Percentiles rank a stretch among this genome's conserved stretches.
These are phyloP conservation scores for Lissonota sp. DNA, from an alignment of 2,888 invertebrate genomes.

Conservation along the genomic window DNA sequence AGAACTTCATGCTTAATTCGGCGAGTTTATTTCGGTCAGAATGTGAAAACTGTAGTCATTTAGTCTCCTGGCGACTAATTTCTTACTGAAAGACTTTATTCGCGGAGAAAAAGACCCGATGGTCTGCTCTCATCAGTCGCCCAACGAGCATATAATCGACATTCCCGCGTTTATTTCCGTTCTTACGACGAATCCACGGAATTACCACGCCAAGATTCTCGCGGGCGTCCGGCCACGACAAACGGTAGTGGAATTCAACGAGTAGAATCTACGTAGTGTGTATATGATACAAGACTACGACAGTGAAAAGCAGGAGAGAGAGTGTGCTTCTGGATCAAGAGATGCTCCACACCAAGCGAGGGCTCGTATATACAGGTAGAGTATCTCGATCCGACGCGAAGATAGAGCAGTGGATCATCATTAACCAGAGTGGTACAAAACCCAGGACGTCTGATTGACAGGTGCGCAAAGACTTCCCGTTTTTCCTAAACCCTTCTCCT, in stretches of 20 bases:
- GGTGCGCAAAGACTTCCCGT: conserved; percentile 80
- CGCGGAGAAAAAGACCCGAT: no score
- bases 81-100: not conserved
- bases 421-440: conserved; percentile 80
- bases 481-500: conserved; percentile 78
- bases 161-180: conserved; percentile 54
- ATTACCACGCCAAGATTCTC: conserved; percentile 54
- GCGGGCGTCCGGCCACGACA: conserved; percentile 44
- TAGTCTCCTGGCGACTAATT: conserved; percentile 20
- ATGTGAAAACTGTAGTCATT: not conserved
- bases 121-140: conserved; percentile 15
- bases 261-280: conserved; percentile 38
- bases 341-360: conserved; percentile 11
- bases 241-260: conserved; percentile 47
- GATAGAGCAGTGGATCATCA: conserved; percentile 82
- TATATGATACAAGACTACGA: conserved; percentile 17
- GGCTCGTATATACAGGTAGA: conserved; percentile 38
- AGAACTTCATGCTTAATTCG: not conserved
- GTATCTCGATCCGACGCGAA: conserved; percentile 71
- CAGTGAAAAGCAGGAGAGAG: conserved; percentile 8
- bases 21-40: no score
- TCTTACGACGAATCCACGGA: conserved; percentile 31
- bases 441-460: conserved; percentile 81
- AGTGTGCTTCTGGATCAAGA: not conserved
- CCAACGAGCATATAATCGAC: conserved; percentile 13